phyloP scores from a whole-genome alignment of 2,113 vertebrate genomes.

The Gymnobelideus leadbeateri region DNA sequence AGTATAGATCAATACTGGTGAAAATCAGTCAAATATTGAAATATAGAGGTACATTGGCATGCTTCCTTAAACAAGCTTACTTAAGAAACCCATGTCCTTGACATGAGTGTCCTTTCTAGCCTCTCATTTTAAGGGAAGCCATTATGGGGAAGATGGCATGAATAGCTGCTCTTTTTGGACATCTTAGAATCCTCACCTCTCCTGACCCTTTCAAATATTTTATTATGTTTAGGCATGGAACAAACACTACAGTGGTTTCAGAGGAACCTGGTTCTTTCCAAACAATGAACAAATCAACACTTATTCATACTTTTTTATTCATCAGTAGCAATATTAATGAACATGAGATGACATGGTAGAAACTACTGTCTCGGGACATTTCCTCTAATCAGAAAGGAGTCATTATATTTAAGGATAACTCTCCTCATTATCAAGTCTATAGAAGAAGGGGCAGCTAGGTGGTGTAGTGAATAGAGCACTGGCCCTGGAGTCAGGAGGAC shows the following conservation, averaged over 20 bases:
- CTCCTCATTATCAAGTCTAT: neutral
- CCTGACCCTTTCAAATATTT: slow-evolving; percentile 28
- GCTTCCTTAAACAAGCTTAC: neutral
- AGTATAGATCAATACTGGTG: neutral
- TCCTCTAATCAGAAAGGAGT: neutral
- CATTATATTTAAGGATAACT: neutral
- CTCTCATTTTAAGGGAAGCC: slow-evolving; percentile 18
- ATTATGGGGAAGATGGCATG: neutral
- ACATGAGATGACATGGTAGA: neutral
- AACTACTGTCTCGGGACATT: neutral
- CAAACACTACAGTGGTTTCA: slow-evolving; percentile 38
- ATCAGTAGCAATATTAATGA: slow-evolving; percentile 21
- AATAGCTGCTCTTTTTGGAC: slow-evolving; percentile 13
- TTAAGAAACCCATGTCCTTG: neutral
- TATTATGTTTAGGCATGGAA: neutral
- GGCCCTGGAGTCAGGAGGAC: no score
- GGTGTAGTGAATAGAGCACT: no score
- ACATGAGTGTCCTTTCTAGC: neutral
- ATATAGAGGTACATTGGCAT: neutral
- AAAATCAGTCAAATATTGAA: neutral
- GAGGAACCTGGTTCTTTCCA: slow-evolving; percentile 12
- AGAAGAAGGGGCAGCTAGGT: neutral
- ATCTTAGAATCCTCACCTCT: neutral
- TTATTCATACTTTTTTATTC: slow-evolving; percentile 34
- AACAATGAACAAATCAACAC: slow-evolving; percentile 24